Base-by-base conservation (phyloP, 92 coral and sea anemone species). In the Montipora capitata region DNA sequence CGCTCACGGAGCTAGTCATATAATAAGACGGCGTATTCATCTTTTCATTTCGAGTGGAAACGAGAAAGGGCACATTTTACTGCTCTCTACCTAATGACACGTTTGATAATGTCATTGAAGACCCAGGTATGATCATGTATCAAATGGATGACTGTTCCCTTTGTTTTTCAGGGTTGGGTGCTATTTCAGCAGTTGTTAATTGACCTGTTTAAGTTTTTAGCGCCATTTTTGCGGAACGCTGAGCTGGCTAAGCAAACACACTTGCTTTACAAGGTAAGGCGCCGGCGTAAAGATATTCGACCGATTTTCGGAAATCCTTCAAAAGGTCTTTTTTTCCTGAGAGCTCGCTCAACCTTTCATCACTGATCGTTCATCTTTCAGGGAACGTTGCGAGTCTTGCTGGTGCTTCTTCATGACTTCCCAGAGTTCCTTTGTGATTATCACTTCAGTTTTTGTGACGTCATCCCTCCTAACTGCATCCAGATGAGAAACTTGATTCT, bases 361-460 rank as follows among this genome's bases (percentile, higher is more conserved):
- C 15, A 2, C 15, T 43, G 15, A 5, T 43, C 15, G 16, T 64
- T 48, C 10, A 13, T 38, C 7, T 81, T 70, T 77, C 96, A 98
- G 99, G 99, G 99, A 78, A 98, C 99, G 49, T 75, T 98, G 44
- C 94, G 99, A 41, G 99, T 98, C 18, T 80, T 98, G 75, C 87
- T 98, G 91, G 99, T 98, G 13, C 95, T 98, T 68, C 92, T 98
- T 8, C 99, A 98, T 80, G 99, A 98, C 80, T 98, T 98, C 94
- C 99, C 99, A 92, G 99, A 98, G 80, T 98, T 98, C 93, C 93
- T 98, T 40, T 98, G 99, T 70, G 99, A 98, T 91, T 98, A 96
- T 88, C 99, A 98, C 94, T 98, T 98, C 83, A 97, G 99, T 82
- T 98, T 98, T 91, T 98, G 99, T 96, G 99, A 98, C 81, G 99